Evolutionary conservation across 2,888 invertebrate species (phyloP).

Genomic region (Tetranychus truncatus): DNA sequence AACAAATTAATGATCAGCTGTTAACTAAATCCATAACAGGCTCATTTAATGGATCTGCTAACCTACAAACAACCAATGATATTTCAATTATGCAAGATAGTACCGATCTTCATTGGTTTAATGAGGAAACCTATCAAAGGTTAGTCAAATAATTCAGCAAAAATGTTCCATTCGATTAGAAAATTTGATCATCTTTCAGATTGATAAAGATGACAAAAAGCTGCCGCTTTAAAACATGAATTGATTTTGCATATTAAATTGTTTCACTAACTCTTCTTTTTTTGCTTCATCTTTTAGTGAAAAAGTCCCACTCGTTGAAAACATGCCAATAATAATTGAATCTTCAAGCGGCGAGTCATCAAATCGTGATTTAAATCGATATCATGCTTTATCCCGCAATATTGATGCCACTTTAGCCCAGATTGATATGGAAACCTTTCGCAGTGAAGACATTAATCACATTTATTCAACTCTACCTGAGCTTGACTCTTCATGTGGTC

Average conservation of each 20-base stretch:
- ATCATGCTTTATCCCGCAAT: conserved; percentile 35
- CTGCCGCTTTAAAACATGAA: neutral
- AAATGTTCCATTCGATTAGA: neutral
- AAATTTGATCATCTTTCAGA: neutral
- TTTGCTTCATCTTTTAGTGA: neutral
- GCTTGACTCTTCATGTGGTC: neutral
- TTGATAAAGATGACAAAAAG: neutral
- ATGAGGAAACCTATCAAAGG: conserved; percentile 32
- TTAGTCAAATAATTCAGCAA: neutral
- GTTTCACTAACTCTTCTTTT: neutral
- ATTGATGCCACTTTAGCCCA: conserved; percentile 81
- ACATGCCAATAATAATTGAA: neutral
- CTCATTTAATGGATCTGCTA: neutral
- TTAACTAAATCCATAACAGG: neutral
- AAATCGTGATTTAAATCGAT: neutral
- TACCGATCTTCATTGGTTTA: conserved; percentile 17
- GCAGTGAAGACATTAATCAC: conserved; percentile 56
- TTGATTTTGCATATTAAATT: neutral
- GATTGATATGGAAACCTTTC: conserved; percentile 84
- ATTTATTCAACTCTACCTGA: conserved; percentile 29
- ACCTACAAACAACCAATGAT: neutral
- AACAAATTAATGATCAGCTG: conserved; percentile 2
- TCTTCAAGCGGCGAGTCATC: neutral
- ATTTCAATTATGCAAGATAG: conserved; percentile 16
- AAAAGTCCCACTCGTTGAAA: neutral